These are phyloP conservation scores for Paramormyrops hopkinsi DNA, from an alignment of 2,797 vertebrate genomes.

Conservation along the genomic window DNA sequence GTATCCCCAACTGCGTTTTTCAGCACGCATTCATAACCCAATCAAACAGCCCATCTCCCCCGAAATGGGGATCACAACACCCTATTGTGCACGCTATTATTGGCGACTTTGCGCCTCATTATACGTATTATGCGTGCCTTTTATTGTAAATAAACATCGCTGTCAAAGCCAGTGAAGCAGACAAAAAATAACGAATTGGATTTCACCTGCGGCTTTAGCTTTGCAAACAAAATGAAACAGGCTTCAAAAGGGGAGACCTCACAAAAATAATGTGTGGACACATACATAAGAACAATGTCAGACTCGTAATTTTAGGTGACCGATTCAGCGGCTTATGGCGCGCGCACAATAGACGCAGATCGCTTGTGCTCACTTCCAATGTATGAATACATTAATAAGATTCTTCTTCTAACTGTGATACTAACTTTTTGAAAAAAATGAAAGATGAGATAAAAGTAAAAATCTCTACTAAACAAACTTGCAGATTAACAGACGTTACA, in stretches of 20 bases:
- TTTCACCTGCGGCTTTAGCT: slow-evolving; percentile 52
- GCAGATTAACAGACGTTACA: not conserved
- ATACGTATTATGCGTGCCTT: slow-evolving; percentile 57
- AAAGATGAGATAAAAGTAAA: not conserved
- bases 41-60: slow-evolving; percentile 55
- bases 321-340: not conserved
- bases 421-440: not conserved
- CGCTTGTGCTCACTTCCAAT: not conserved
- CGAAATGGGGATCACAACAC: slow-evolving; percentile 51
- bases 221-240: slow-evolving; percentile 34
- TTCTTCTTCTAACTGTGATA: not conserved
- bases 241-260: slow-evolving; percentile 13
- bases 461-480: not conserved
- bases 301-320: not conserved
- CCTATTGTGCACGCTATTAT: slow-evolving; percentile 57
- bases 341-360: not conserved
- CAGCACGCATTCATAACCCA: slow-evolving; percentile 48
- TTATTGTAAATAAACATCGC: slow-evolving; percentile 59
- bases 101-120: slow-evolving; percentile 60
- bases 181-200: slow-evolving; percentile 45
- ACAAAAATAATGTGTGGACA: slow-evolving; percentile 6
- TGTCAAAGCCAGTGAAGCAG: slow-evolving; percentile 42
- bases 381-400: not conserved
- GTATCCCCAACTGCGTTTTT: slow-evolving; percentile 64
- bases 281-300: not conserved